phyloP scores from a whole-genome alignment of 2,113 vertebrate genomes.

The Chionomys nivalis region DNA sequence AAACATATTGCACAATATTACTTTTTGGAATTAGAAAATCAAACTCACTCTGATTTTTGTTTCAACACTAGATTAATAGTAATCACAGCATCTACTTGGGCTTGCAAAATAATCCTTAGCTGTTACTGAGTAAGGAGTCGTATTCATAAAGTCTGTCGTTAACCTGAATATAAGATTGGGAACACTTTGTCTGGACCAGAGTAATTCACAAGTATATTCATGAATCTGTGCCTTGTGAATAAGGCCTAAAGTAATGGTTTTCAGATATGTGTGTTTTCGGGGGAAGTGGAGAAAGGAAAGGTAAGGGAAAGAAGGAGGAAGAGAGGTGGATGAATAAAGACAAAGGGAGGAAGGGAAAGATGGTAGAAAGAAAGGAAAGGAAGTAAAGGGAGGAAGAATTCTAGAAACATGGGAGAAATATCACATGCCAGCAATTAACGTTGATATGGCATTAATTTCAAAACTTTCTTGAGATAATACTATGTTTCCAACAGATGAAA shows the following conservation, averaged over 20 bases:
- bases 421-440: not conserved
- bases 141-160: conserved; percentile 48
- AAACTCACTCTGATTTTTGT: conserved; percentile 59
- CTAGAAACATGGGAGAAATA: not conserved
- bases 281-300: not conserved
- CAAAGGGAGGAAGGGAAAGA: no score
- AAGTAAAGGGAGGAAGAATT: not conserved
- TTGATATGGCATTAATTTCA: not conserved
- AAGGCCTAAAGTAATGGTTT: not conserved
- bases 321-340: not conserved
- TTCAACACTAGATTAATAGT: conserved; percentile 15
- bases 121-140: conserved; percentile 22
- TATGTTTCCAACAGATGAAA: not conserved
- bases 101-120: conserved; percentile 65
- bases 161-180: not conserved
- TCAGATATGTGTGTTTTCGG: accelerated
- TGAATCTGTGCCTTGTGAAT: not conserved
- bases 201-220: not conserved
- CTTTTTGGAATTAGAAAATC: conserved; percentile 36
- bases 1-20: conserved; percentile 51
- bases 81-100: conserved; percentile 55
- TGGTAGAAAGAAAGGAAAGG: not conserved
- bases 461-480: not conserved
- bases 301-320: accelerated
- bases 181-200: not conserved